These are phyloP conservation scores for Leucopsar rothschildi DNA, from an alignment of 2,113 vertebrate species.

Conservation along the genomic window DNA sequence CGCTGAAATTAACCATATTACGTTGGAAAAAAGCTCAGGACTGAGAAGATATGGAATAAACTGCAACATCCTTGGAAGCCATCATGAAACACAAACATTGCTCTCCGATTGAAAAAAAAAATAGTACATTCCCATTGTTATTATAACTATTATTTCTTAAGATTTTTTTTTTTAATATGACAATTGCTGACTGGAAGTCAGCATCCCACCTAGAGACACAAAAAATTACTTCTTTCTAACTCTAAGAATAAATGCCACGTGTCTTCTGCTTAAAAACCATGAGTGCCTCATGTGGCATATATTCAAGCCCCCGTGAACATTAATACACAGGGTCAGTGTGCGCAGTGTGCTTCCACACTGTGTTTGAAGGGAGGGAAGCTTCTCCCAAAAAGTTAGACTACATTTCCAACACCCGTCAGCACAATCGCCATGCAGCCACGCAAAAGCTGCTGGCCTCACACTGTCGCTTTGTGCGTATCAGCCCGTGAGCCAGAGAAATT, in stretches of 20 bases:
- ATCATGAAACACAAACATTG: not conserved
- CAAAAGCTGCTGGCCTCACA: conserved; percentile 5
- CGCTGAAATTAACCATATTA: not conserved
- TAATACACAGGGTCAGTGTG: rapidly evolving
- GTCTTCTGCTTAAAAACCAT: not conserved
- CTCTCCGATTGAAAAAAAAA: not conserved
- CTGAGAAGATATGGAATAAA: not conserved
- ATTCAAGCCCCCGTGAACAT: not conserved
- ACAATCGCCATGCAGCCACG: not conserved
- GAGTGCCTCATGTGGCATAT: rapidly evolving
- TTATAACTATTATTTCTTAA: not conserved
- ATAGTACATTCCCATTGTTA: rapidly evolving
- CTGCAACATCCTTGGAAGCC: not conserved
- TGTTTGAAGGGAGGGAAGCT: not conserved
- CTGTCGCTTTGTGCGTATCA: not conserved
- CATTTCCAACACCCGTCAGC: not conserved
- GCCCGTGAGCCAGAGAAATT: not conserved
- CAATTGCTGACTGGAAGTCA: not conserved
- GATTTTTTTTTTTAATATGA: not conserved
- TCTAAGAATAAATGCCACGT: not conserved
- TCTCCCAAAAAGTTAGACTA: not conserved
- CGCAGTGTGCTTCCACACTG: rapidly evolving
- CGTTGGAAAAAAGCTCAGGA: not conserved
- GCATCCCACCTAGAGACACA: not conserved
- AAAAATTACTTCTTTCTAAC: not conserved